Percentiles rank a stretch among this genome's conserved stretches.
Conservation (phyloP, 35 echinoderm and acorn worm species). For the Strongylocentrotus purpuratus region DNA sequence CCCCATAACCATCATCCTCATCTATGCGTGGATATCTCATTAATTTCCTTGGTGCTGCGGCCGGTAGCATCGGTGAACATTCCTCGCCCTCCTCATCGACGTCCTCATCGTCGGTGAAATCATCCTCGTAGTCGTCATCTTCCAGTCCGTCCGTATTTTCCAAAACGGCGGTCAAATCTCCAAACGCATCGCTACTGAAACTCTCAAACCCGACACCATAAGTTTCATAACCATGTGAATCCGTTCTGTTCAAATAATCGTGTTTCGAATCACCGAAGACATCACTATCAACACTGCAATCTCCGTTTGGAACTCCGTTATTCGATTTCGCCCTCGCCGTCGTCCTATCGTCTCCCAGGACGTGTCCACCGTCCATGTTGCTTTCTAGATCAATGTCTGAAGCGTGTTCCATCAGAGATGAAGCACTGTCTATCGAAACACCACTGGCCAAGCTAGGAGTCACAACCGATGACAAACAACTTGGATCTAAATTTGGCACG, state of each 20-base stretch:
- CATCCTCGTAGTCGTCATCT: slow-evolving; percentile 12
- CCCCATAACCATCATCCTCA: slow-evolving; percentile 25
- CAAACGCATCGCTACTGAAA: background rate
- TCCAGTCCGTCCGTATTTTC: background rate
- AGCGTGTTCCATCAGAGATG: background rate
- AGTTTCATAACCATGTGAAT: background rate
- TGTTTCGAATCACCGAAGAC: background rate
- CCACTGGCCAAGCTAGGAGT: background rate
- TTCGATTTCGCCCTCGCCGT: background rate
- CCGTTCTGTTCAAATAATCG: background rate
- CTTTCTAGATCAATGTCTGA: background rate
- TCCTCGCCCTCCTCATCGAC: slow-evolving; percentile 3
- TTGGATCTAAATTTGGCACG: slow-evolving; percentile 16
- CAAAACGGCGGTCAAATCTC: background rate
- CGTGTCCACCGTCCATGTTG: background rate
- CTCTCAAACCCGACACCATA: background rate
- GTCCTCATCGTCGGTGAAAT: background rate
- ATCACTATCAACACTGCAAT: background rate
- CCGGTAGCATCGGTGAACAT: background rate
- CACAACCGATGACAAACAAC: background rate
- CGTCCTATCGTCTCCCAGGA: background rate
- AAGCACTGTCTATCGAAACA: background rate
- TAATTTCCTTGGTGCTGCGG: background rate
- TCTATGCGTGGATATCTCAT: slow-evolving; percentile 4
- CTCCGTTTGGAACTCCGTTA: background rate